These are phyloP conservation scores for Yponomeuta cagnagella DNA, from an alignment of 2,888 invertebrate genomes.

Conservation along the genomic window DNA sequence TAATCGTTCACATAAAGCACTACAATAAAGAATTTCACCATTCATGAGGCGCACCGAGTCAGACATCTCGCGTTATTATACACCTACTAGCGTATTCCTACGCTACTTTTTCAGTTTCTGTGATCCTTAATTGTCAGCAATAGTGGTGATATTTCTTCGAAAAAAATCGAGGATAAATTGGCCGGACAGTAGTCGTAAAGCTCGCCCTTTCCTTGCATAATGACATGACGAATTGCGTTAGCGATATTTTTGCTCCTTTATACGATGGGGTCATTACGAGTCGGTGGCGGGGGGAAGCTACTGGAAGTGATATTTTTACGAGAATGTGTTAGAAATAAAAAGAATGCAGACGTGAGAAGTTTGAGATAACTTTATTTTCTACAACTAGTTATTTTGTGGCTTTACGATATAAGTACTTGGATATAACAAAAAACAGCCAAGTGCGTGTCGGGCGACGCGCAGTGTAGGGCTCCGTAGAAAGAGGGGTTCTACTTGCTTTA, in stretches of 20 bases:
- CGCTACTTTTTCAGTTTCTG: neutral
- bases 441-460: no score
- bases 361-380: no score
- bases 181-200: slow-evolving; percentile 56
- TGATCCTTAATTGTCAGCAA: neutral
- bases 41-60: slow-evolving; percentile 62
- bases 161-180: neutral
- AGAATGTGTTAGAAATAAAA: slow-evolving; percentile 17
- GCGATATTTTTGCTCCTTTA: slow-evolving; percentile 71
- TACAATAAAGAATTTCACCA: slow-evolving; percentile 70
- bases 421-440: no score
- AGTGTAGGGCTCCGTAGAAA: no score
- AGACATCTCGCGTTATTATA: slow-evolving; percentile 72
- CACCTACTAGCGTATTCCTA: slow-evolving; percentile 3
- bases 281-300: slow-evolving; percentile 47
- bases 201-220: slow-evolving; percentile 74
- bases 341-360: neutral
- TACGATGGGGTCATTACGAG: slow-evolving; percentile 64
- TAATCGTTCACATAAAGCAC: slow-evolving; percentile 73
- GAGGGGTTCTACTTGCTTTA: no score
- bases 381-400: no score
- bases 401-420: neutral
- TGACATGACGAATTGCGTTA: slow-evolving; percentile 73
- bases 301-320: slow-evolving; percentile 31
- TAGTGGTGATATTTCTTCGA: neutral